Base-by-base conservation (phyloP, 2,797 vertebrate species). In the Xenentodon cancila region DNA sequence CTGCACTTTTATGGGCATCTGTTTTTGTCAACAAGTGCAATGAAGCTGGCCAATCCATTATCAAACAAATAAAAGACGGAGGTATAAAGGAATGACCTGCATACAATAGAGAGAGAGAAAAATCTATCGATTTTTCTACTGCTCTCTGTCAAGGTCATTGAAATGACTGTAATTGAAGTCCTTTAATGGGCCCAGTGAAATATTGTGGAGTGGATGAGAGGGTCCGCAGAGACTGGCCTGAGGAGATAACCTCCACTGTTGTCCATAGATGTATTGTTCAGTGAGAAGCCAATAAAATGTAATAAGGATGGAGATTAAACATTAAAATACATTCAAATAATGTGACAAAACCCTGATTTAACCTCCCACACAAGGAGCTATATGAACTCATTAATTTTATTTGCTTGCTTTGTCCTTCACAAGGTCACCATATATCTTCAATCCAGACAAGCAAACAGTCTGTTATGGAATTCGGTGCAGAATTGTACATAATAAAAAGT, bases 131-230 rank as follows among this genome's bases (percentile, higher is more conserved):
- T 86, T 87, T 78, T 74, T 59, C 73, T 58, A 50, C 61, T 49
- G 71, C 67, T 50, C 51, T 75, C 66, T 81, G 64, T 85, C 83
- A 91, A 91, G 89, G 90, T 92, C 87, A 85, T 53, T 67, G 71
- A 84, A 84, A 87, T 84, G 47, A 77, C 63, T 64, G 78, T 87
- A 82, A 90, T 88, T 84, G 69, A 82, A 82, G 84, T 71, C 61
- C 49, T 77, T 87, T 73, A 88, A 83, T 81, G 51, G 82, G 79
- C n/a, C 65, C 40, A 9, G 27, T 77, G 80, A 80, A 82, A 81
- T 86, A 80, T 65, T 50, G 59, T 53, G 8, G 63, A 34, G 59
- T 59, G 54, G 68, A 81, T 32, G 62, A 68, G 56, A 70, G n/a
- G 45, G 58, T 73, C 71, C 32, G 9, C 11, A 22, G 73, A 46